These are phyloP conservation scores for Chloroceryle amazona DNA, from an alignment of 2,797 vertebrate genomes.

Conservation along the genomic window DNA sequence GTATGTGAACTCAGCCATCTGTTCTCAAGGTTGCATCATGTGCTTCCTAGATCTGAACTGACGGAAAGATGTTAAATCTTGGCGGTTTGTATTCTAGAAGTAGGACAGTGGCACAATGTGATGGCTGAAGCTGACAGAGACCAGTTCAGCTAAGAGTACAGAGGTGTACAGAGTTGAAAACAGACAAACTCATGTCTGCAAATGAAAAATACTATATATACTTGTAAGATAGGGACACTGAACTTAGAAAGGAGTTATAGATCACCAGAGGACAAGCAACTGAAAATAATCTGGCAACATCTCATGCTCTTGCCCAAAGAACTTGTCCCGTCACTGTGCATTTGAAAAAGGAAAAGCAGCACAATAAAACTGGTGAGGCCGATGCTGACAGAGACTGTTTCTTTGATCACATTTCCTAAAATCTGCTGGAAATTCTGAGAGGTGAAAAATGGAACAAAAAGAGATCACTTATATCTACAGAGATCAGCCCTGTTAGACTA, in stretches of 20 bases:
- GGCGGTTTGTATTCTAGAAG: conserved; percentile 12
- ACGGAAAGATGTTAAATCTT: conserved; percentile 58
- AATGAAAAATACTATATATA: neutral
- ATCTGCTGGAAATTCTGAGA: neutral
- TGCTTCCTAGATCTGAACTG: conserved; percentile 38
- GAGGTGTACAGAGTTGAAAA: neutral
- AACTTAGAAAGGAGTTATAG: neutral
- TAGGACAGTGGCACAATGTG: neutral
- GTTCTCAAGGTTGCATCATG: conserved; percentile 39
- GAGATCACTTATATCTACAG: neutral
- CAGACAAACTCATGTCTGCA: neutral
- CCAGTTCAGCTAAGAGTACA: neutral
- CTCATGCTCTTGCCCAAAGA: neutral
- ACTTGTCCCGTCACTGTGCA: neutral
- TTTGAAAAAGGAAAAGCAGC: neutral
- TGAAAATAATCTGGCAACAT: neutral
- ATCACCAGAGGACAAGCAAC: neutral
- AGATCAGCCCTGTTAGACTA: neutral
- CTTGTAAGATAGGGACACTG: neutral
- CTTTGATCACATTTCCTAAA: neutral
- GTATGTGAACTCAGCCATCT: conserved; percentile 62
- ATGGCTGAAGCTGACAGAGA: neutral
- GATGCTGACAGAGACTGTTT: neutral
- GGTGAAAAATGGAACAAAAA: neutral
- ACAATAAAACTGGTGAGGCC: neutral